phyloP scores from a whole-genome alignment of 1,140 invertebrate genomes.

The Akabosia matsudoensis region DNA sequence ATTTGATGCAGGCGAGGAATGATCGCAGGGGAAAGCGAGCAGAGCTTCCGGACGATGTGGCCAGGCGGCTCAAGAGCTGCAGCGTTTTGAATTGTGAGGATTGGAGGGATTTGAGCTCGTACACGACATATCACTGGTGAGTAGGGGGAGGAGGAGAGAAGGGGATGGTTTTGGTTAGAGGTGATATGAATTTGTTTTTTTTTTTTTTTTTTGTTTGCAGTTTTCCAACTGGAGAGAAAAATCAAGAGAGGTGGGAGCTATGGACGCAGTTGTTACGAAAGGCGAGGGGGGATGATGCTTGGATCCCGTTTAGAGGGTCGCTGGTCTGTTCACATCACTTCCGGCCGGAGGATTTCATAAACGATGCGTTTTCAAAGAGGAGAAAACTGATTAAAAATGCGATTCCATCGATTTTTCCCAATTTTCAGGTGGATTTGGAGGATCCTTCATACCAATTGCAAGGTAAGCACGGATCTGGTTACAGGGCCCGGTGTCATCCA shows the following conservation, averaged over 20 bases:
- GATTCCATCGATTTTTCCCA: constrained; percentile 19
- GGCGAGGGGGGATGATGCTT: constrained; percentile 5
- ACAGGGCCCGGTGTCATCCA: neutral
- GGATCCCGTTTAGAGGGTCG: constrained; percentile 19
- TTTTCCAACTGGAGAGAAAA: constrained; percentile 22
- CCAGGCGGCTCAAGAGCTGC: constrained; percentile 12
- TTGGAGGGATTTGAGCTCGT: constrained; percentile 13
- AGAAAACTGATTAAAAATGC: constrained; percentile 16
- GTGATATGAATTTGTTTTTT: too few species aligned
- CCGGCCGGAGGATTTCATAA: neutral
- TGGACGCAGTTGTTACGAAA: constrained; percentile 19
- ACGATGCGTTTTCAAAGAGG: neutral
- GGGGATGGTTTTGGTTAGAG: neutral
- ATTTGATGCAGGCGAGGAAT: neutral
- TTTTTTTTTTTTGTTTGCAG: neutral
- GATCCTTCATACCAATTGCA: neutral
- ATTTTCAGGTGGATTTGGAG: neutral
- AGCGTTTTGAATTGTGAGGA: constrained; percentile 16
- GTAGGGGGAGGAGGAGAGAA: too few species aligned
- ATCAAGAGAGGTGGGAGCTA: constrained; percentile 13
- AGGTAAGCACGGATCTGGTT: neutral
- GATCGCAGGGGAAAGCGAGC: constrained; percentile 11
- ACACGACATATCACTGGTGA: constrained; percentile 26
- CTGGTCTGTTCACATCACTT: constrained; percentile 25
- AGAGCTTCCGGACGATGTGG: constrained; percentile 10